Base-by-base conservation (phyloP, 2,113 vertebrate genomes). In the Apistogramma diplotaenia region DNA sequence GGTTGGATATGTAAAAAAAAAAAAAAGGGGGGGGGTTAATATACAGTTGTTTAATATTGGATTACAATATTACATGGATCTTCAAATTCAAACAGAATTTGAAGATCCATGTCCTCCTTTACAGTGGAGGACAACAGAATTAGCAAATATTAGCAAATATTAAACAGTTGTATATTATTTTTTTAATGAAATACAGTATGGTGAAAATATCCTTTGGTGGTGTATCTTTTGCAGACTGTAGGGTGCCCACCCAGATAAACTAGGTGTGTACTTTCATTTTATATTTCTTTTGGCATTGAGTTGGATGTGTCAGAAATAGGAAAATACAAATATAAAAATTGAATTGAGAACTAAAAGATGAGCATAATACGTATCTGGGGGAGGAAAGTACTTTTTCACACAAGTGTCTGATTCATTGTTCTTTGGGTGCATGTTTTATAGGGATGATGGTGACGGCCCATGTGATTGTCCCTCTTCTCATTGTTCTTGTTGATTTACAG, bases 401-500 rank as follows among this genome's bases (percentile, higher is more conserved):
- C 23, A 6, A 74, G 76, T 61, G 81, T 83, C 85, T 89, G 86
- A 86, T 57, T 86, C 89, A 90, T 93, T 92, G 90, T 94, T 93
- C 82, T 86, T 74, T 18, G 79, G 87, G 84, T 87, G 79, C 87
- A 86, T 92, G 86, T 90, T 92, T 90, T 86, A 88, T 89, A 86
- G 79, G 85, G 88, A 88, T 89, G 93, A 87, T 78, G 76, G 83
- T 70, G 81, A 74, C 78, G 81, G 89, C 82, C 89, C 9, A 83
- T 79, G 89, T 88, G 88, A 93, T 89, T 93, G 89, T 89, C 89
- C 85, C 80, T 74, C 86, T 60, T 49, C 33, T 78, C 82, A 89
- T 94, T 94, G 94, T 95, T 92, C 86, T 89, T 62, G 76, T 90
- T 95, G 93, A 95, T 94, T 94, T 94, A 94, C 94, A 94, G 89